Percentiles rank a stretch among this genome's conserved stretches.
These are phyloP conservation scores for Scartelaos histophorus DNA, from an alignment of 2,113 vertebrate species.

Conservation along the genomic window DNA sequence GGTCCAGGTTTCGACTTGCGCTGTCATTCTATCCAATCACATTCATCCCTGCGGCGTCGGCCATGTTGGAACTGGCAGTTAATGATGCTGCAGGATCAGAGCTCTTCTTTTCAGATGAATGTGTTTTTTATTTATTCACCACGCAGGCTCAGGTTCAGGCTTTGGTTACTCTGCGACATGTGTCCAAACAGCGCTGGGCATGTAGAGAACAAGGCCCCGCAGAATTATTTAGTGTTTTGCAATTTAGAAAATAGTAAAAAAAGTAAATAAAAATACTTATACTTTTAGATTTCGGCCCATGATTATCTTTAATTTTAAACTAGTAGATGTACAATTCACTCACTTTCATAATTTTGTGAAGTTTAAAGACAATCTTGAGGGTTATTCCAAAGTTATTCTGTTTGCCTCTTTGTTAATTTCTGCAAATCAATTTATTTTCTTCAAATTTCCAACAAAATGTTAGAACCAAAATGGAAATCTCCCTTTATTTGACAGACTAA, in stretches of 20 bases:
- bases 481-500: no score
- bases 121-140: slow-evolving; percentile 59
- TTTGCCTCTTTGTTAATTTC: no score
- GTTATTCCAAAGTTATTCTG: no score
- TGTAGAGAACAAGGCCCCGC: background rate
- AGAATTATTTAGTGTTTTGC: background rate
- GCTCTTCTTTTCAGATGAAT: slow-evolving; percentile 51
- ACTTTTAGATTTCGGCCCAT: no score
- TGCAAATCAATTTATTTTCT: no score
- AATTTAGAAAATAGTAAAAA: background rate
- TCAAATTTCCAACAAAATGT: no score
- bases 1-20: slow-evolving; percentile 65
- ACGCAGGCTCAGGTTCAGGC: slow-evolving; percentile 23
- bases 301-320: background rate
- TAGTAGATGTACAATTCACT: background rate
- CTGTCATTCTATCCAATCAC: slow-evolving; percentile 68
- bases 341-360: no score
- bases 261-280: no score
- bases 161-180: slow-evolving; percentile 23
- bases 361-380: no score
- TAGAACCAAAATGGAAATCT: no score
- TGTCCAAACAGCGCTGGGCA: background rate
- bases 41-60: slow-evolving; percentile 58
- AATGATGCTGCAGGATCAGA: slow-evolving; percentile 58
- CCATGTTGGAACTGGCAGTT: slow-evolving; percentile 52